Conservation (phyloP, 2,888 invertebrate genomes). For the Drosophila putrida region DNA sequence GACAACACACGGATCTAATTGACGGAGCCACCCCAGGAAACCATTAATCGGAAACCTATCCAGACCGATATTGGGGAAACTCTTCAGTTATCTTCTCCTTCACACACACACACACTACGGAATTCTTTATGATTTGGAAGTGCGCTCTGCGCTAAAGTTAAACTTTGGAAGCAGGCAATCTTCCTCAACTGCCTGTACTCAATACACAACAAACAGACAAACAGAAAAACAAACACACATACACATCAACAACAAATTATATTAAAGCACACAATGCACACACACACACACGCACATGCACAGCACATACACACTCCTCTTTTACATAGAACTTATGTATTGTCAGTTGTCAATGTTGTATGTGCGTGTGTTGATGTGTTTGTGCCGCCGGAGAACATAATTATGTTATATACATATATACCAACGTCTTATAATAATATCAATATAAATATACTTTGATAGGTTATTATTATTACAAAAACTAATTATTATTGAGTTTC, state of each 20-base stretch:
- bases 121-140: constrained; percentile 27
- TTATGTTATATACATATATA: constrained; percentile 44
- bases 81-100: constrained; percentile 1
- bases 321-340: constrained; percentile 17
- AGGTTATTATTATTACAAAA: constrained; percentile 38
- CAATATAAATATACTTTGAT: constrained; percentile 34
- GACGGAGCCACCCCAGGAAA: neutral
- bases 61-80: neutral
- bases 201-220: constrained; percentile 1
- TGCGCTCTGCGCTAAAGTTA: constrained; percentile 55
- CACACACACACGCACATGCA: constrained; percentile 8
- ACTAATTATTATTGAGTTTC: constrained; percentile 30
- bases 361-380: neutral
- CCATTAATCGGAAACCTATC: neutral
- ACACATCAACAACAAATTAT: constrained; percentile 3
- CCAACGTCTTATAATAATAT: constrained; percentile 28
- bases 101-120: constrained; percentile 2
- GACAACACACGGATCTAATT: neutral
- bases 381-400: constrained; percentile 45
- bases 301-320: neutral
- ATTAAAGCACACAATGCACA: constrained; percentile 2
- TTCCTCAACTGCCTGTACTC: constrained; percentile 22
- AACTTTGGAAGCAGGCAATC: constrained; percentile 52
- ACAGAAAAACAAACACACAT: neutral
- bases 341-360: constrained; percentile 4